phyloP scores from a whole-genome alignment of 2,888 invertebrate species.

The Carabus problematicus region DNA sequence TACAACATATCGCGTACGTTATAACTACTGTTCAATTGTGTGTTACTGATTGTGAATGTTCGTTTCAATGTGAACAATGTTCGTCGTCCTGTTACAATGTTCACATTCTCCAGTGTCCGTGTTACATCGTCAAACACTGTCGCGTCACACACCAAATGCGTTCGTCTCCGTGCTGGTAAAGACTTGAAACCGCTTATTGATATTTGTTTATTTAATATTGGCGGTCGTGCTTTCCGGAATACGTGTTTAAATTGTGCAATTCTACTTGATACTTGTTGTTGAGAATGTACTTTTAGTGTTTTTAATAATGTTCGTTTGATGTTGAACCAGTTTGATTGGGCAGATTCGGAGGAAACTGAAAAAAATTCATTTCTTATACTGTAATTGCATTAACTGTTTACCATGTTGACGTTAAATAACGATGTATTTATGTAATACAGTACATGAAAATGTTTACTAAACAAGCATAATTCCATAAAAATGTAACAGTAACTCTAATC shows the following conservation, averaged over 20 bases:
- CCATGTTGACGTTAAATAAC: no score
- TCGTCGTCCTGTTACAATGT: slow-evolving; percentile 36
- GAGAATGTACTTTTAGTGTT: slow-evolving; percentile 33
- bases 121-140: neutral
- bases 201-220: neutral
- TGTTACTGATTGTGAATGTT: slow-evolving; percentile 28
- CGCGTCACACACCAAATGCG: neutral
- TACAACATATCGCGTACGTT: slow-evolving; percentile 33
- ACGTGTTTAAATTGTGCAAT: slow-evolving; percentile 22
- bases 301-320: slow-evolving; percentile 31
- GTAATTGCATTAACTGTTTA: neutral
- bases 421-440: no score
- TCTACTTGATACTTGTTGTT: slow-evolving; percentile 23
- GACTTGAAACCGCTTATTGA: slow-evolving; percentile 26
- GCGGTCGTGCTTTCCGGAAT: slow-evolving; percentile 31
- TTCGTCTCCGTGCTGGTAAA: slow-evolving; percentile 6
- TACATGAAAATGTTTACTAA: no score
- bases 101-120: slow-evolving; percentile 24
- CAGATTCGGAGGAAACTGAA: neutral
- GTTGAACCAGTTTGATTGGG: slow-evolving; percentile 31
- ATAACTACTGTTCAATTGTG: slow-evolving; percentile 13
- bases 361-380: neutral
- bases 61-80: slow-evolving; percentile 31
- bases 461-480: no score
- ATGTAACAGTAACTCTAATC: no score